Percentiles rank a stretch among this genome's conserved stretches.
Conservation (phyloP, 2,888 invertebrate species). For the Folsomia manolachei region DNA sequence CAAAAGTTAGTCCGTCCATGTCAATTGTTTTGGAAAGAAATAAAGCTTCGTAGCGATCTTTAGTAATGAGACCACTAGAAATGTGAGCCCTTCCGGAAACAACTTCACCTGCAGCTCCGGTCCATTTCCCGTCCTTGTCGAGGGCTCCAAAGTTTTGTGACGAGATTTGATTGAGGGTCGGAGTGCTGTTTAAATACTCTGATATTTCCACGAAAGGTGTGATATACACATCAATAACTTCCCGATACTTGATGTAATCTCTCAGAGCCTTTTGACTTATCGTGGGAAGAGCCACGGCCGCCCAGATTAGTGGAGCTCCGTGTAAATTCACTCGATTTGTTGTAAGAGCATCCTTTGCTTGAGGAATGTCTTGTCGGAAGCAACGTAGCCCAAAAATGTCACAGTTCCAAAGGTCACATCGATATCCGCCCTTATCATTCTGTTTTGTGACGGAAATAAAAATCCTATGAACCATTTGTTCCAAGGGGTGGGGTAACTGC, state of each 20-base stretch:
- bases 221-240: neutral
- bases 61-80: neutral
- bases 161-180: neutral
- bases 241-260: neutral
- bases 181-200: neutral
- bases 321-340: neutral
- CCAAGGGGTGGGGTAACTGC: neutral
- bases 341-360: neutral
- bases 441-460: neutral
- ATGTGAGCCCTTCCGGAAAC: neutral
- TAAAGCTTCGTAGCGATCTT: neutral
- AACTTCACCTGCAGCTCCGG: neutral
- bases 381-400: neutral
- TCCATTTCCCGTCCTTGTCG: neutral
- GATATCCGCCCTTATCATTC: neutral
- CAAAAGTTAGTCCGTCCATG: neutral
- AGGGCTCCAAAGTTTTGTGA: conserved; percentile 4
- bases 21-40: neutral
- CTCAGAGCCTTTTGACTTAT: neutral
- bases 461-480: neutral
- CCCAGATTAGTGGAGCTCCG: neutral
- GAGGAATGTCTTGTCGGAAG: neutral
- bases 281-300: neutral
- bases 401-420: neutral
- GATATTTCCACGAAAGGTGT: neutral